phyloP scores from a whole-genome alignment of 2,113 vertebrate genomes.

The Leptocoma aspasia region DNA sequence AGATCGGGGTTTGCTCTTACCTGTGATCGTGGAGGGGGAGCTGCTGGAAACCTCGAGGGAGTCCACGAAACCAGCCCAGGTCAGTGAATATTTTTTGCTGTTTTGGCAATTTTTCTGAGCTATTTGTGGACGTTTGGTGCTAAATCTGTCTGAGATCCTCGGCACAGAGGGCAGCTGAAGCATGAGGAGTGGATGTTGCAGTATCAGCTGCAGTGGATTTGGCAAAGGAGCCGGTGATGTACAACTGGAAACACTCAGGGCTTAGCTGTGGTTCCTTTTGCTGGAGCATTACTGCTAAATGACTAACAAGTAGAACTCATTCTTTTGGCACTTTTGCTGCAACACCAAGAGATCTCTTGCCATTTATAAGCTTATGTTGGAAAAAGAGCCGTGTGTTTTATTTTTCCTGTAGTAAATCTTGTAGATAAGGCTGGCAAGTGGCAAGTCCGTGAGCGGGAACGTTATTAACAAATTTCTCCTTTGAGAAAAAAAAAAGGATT shows the following conservation, averaged over 20 bases:
- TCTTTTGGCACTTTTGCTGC: slow-evolving; percentile 11
- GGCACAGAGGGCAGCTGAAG: background rate
- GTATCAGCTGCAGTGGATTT: background rate
- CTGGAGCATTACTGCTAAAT: background rate
- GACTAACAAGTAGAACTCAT: background rate
- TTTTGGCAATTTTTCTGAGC: rapidly evolving
- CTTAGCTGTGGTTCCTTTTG: background rate
- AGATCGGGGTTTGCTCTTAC: background rate
- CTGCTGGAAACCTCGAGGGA: slow-evolving; percentile 36
- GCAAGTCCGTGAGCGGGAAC: background rate
- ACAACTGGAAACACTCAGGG: background rate
- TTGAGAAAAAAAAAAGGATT: background rate
- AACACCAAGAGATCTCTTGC: background rate
- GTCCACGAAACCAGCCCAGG: slow-evolving; percentile 54
- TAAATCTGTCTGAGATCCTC: background rate
- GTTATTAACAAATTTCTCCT: background rate
- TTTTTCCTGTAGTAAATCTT: slow-evolving; percentile 15
- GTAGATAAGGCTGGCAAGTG: background rate
- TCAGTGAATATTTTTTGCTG: background rate
- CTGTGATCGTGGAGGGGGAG: slow-evolving; percentile 26
- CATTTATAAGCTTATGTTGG: slow-evolving; percentile 6
- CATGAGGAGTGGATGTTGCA: background rate
- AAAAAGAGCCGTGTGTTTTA: background rate
- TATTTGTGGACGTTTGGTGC: background rate
- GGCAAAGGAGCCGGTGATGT: background rate